A percentile compares a stretch with the other conserved stretches of the same genome.
phyloP scores from a whole-genome alignment of 2,113 vertebrate species.

The Micronycteris hirsuta region DNA sequence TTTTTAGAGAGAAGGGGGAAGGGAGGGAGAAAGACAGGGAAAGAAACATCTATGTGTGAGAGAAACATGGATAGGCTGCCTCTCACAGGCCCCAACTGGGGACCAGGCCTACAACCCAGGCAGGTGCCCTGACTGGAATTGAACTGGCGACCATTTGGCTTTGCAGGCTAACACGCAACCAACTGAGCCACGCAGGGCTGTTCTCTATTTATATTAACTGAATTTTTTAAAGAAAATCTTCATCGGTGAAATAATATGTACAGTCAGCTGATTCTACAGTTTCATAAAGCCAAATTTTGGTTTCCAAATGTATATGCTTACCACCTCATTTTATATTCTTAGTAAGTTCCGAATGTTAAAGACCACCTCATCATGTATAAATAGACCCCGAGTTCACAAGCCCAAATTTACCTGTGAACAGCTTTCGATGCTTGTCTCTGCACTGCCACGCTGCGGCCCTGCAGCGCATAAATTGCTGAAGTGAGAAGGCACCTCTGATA shows the following conservation, averaged over 20 bases:
- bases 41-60: no score
- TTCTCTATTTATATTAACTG: neutral
- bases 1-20: no score
- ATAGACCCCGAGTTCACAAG: neutral
- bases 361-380: neutral
- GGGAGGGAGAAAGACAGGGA: no score
- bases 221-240: neutral
- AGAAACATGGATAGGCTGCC: no score
- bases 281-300: neutral
- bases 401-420: constrained; percentile 87
- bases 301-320: neutral
- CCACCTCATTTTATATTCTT: neutral
- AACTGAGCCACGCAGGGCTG: neutral
- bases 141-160: no score
- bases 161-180: no score
- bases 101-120: no score
- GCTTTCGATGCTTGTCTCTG: constrained; percentile 90
- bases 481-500: constrained; percentile 90
- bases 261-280: neutral
- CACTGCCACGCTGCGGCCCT: constrained; percentile 84
- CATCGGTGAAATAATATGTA: neutral
- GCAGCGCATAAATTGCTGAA: constrained; percentile 86
- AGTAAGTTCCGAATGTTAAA: neutral
- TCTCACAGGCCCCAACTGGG: no score
- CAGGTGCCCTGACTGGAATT: no score